Conservation (phyloP, 2,888 invertebrate genomes). For the Abscondita cerata region DNA sequence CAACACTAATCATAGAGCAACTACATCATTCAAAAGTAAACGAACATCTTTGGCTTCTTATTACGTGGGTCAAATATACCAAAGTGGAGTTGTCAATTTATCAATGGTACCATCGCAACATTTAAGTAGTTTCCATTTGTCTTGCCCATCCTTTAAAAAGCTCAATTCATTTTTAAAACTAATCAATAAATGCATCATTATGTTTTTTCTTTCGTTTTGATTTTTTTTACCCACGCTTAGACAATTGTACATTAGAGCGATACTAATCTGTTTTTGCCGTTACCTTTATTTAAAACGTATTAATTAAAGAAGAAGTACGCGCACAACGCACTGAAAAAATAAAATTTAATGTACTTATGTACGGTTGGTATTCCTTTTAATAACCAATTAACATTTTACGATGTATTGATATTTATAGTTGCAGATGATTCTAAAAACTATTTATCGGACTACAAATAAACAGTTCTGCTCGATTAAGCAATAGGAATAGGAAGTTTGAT, state of each 20-base stretch:
- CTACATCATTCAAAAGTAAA: conserved; percentile 29
- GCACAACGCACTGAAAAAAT: not conserved
- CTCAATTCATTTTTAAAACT: conserved; percentile 44
- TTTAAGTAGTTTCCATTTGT: conserved; percentile 53
- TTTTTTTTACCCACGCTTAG: not conserved
- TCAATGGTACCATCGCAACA: conserved; percentile 49
- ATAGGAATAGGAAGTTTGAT: too few species aligned
- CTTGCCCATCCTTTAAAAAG: conserved; percentile 44
- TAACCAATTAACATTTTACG: conserved; percentile 2
- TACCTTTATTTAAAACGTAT: not conserved
- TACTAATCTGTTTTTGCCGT: not conserved
- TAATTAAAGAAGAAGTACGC: conserved; percentile 1
- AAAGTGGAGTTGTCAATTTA: conserved; percentile 53
- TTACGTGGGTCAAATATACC: conserved; percentile 27
- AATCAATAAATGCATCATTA: conserved; percentile 51
- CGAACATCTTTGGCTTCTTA: conserved; percentile 15
- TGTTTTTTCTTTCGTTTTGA: conserved; percentile 40
- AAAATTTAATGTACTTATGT: not conserved
- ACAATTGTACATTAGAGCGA: not conserved
- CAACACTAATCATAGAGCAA: conserved; percentile 17
- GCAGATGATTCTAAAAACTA: not conserved
- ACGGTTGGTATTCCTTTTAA: conserved; percentile 5
- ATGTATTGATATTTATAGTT: conserved; percentile 1
- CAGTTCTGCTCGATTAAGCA: too few species aligned
- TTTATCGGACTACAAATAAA: conserved; percentile 1